Evolutionary conservation across 2,888 invertebrate species (phyloP).

Genomic region (Agrochola circellaris): DNA sequence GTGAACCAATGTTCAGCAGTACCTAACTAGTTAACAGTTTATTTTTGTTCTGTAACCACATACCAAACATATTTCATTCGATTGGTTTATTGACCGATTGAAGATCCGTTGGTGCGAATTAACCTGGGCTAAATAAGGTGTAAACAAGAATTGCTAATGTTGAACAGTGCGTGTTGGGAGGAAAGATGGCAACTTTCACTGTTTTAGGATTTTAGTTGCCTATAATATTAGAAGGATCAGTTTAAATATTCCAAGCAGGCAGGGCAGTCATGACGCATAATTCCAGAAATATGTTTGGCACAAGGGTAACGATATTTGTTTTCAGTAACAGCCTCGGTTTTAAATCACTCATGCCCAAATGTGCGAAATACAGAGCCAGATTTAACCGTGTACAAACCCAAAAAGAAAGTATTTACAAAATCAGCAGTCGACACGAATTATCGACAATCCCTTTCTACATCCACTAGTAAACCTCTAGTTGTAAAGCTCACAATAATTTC

Average conservation of each 20-base stretch:
- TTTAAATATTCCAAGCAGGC: constrained; percentile 23
- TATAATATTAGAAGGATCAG: constrained; percentile 12
- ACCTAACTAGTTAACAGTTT: constrained; percentile 78
- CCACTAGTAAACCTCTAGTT: constrained; percentile 15
- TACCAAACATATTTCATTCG: constrained; percentile 76
- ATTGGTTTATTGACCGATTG: constrained; percentile 63
- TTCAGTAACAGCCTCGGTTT: constrained; percentile 32
- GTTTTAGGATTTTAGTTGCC: constrained; percentile 6
- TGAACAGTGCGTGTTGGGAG: constrained; percentile 1
- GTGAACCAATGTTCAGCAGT: constrained; percentile 77
- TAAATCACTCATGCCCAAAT: constrained; percentile 26
- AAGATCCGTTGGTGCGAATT: constrained; percentile 53
- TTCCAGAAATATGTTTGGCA: constrained; percentile 45
- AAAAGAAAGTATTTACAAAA: constrained; percentile 5
- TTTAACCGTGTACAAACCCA: not conserved
- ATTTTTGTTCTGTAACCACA: constrained; percentile 83
- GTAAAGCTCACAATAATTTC: constrained; percentile 40
- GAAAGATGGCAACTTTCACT: constrained; percentile 24
- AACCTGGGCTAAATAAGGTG: constrained; percentile 57
- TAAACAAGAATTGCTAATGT: constrained; percentile 52
- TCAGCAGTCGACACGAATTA: constrained; percentile 2
- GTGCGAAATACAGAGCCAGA: constrained; percentile 23
- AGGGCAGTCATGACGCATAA: constrained; percentile 36
- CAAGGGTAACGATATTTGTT: constrained; percentile 47
- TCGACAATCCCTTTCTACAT: constrained; percentile 30